These are phyloP conservation scores for Diorhabda carinulata DNA, from an alignment of 1,140 invertebrate species.

Conservation along the genomic window DNA sequence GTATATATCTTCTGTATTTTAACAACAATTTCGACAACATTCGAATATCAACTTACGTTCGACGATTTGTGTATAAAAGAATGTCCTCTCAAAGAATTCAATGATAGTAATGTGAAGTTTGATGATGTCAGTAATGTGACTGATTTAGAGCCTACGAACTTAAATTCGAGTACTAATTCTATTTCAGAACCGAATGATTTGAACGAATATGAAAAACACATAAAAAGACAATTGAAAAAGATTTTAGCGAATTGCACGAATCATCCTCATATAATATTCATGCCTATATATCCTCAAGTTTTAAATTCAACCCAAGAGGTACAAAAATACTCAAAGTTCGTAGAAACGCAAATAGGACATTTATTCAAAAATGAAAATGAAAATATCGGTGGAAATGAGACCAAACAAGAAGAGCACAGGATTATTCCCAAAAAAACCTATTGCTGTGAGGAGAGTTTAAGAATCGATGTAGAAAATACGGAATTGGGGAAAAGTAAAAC, in stretches of 20 bases:
- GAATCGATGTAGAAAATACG: constrained; percentile 36
- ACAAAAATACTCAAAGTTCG: no score
- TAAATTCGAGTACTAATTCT: background rate
- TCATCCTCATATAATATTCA: background rate
- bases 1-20: constrained; percentile 63
- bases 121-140: background rate
- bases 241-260: background rate
- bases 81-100: background rate
- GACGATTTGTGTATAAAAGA: constrained; percentile 27
- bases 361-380: no score
- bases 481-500: constrained; percentile 52
- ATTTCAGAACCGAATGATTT: background rate
- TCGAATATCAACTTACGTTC: constrained; percentile 55
- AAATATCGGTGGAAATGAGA: no score
- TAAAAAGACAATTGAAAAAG: background rate
- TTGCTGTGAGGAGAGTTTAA: constrained; percentile 34
- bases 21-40: constrained; percentile 60
- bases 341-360: no score
- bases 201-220: background rate
- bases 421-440: background rate
- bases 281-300: background rate
- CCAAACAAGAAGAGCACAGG: no score
- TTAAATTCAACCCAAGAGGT: background rate
- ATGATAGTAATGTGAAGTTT: background rate
- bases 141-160: background rate